Conservation (phyloP, 2,888 invertebrate genomes). For the Serrognathus titanus region DNA sequence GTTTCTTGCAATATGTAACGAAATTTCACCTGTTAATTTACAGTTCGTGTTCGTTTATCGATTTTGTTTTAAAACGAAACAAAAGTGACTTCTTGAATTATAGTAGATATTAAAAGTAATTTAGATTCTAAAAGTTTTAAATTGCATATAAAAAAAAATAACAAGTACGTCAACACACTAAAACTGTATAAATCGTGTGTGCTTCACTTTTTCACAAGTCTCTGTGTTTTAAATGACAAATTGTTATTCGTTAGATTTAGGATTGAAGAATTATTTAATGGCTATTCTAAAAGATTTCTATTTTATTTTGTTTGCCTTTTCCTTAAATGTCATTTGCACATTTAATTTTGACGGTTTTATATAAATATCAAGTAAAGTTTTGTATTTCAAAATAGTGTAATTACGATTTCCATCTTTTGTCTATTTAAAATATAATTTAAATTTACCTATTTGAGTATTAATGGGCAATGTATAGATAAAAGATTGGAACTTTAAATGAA, state of each 20-base stretch:
- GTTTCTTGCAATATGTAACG: too few species aligned
- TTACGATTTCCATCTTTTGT: not conserved
- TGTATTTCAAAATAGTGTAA: not conserved
- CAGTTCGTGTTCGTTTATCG: too few species aligned
- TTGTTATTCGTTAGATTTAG: constrained; percentile 9
- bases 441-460: not conserved
- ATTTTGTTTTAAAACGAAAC: too few species aligned
- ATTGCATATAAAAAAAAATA: not conserved
- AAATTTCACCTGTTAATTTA: too few species aligned
- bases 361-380: too few species aligned
- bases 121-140: not conserved
- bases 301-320: not conserved
- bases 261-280: constrained; percentile 6
- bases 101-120: not conserved
- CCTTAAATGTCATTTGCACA: too few species aligned
- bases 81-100: not conserved
- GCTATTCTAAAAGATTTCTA: not conserved
- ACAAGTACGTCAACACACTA: too few species aligned
- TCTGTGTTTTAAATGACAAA: constrained; percentile 12
- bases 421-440: not conserved
- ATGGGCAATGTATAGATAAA: not conserved
- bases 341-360: too few species aligned
- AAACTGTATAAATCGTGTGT: constrained; percentile 11
- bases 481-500: constrained; percentile 2
- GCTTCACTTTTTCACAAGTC: constrained; percentile 8